Evolutionary conservation across 2,888 invertebrate species (phyloP).

Genomic region (Neoscelio sp.): DNA sequence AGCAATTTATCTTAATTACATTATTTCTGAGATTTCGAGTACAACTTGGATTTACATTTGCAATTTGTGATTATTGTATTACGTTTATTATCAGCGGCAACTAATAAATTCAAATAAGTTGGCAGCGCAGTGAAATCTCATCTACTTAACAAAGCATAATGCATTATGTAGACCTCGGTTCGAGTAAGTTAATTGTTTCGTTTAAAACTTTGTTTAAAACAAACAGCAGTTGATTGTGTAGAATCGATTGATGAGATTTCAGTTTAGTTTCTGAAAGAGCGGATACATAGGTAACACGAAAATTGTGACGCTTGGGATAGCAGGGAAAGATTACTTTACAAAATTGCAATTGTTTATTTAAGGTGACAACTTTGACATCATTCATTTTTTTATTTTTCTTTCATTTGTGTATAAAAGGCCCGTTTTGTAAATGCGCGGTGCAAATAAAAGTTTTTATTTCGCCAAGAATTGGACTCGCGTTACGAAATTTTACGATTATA

Average conservation of each 20-base stretch:
- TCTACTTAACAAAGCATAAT: conserved; percentile 39
- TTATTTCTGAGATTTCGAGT: no score
- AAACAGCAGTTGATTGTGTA: conserved; percentile 42
- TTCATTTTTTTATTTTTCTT: background rate
- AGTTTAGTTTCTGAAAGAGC: conserved; percentile 31
- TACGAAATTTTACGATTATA: conserved; percentile 3
- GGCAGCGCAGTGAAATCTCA: conserved; percentile 11
- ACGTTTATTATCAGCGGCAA: conserved; percentile 4
- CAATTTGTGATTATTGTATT: conserved; percentile 6
- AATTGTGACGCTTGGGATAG: conserved; percentile 42
- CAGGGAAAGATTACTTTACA: conserved; percentile 45
- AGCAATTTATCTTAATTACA: no score
- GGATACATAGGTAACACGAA: conserved; percentile 39
- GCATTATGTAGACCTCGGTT: conserved; percentile 26
- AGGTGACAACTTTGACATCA: background rate
- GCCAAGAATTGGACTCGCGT: conserved; percentile 3
- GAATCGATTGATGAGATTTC: conserved; percentile 58
- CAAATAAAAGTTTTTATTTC: conserved; percentile 26
- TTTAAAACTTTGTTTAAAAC: conserved; percentile 58
- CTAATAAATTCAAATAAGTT: conserved; percentile 21
- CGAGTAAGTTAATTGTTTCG: conserved; percentile 50
- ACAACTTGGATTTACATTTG: background rate
- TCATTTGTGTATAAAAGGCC: background rate
- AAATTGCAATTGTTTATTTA: conserved; percentile 46
- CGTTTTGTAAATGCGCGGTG: conserved; percentile 9